These are phyloP conservation scores for Enteromius radiatus DNA, from an alignment of 2,797 vertebrate species.

Conservation along the genomic window DNA sequence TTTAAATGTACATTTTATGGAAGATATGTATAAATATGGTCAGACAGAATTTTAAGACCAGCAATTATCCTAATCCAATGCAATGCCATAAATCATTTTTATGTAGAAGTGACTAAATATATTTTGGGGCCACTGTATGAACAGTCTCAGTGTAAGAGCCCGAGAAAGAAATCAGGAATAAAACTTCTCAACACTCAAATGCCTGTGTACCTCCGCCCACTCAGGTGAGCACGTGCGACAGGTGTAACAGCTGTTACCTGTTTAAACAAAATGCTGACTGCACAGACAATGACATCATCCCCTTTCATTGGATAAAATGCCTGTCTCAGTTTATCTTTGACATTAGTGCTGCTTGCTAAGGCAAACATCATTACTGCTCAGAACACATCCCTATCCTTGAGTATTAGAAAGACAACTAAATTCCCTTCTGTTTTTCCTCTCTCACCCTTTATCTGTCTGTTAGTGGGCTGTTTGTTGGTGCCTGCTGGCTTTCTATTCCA, in stretches of 20 bases:
- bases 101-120: background rate
- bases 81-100: background rate
- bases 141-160: background rate
- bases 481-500: conserved; percentile 31
- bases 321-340: background rate
- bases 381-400: background rate
- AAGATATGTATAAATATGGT: background rate
- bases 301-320: conserved; percentile 5
- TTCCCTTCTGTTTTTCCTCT: background rate
- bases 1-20: background rate
- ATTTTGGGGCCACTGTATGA: background rate
- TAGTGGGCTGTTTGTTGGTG: conserved; percentile 20
- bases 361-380: background rate
- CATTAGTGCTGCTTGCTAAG: conserved; percentile 7
- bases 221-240: conserved; percentile 2
- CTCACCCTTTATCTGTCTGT: background rate
- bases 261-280: conserved; percentile 14
- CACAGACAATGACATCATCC: conserved; percentile 28
- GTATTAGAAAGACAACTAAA: background rate
- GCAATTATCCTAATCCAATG: background rate
- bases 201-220: background rate
- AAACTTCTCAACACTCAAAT: background rate
- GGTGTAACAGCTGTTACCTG: conserved; percentile 2
- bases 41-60: background rate
- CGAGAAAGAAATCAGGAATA: background rate